Evolutionary conservation across 2,888 invertebrate species (phyloP), one percentile per base, ranked within the genome.

Genomic region (Cecidostiba fungosa): DNA sequence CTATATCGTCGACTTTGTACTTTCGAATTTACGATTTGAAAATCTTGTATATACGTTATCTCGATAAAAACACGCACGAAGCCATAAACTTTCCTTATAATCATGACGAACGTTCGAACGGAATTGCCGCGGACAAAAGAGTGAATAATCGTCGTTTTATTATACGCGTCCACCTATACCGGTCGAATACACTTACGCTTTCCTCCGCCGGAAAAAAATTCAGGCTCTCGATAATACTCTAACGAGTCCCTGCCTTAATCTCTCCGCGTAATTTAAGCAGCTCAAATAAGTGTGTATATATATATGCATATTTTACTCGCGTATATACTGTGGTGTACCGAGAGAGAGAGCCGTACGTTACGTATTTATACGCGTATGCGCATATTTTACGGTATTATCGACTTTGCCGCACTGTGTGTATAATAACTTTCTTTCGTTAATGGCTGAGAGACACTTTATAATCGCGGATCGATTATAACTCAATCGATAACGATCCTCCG

Each of bases 331-430:
- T 23, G 39, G 32, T 59, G 54, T 19, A n/a, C 19, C n/a, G n/a
- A 54, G 16, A 19, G 16, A 4, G n/a, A 16, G 54, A n/a, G 19
- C 19, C 50, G n/a, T 32, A 50, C n/a, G 10, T 70, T 50, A 50
- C 47, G 29, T 32, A 50, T 43, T 77, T 12, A 43, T 32, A 23
- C 62, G 39, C 16, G 26, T 59, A 36, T 26, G 23, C 19, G 19
- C 78, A 69, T 69, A 78, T 69, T 47, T 78, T 47, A 47, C 10
- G 62, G 69, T 26, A 78, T 78, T 78, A 69, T 69, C 43, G 47
- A n/a, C n/a, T n/a, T 29, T 54, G 36, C 36, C 12, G 72, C 72
- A n/a, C 39, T 3, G 23, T n/a, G 39, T 39, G 14, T 3, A 39
- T 19, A 36, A 66, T 69, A 29, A 39, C 19, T 69, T 47, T n/a